These are phyloP conservation scores for Caracal caracal DNA, from an alignment of 2,113 vertebrate genomes.

Conservation along the genomic window DNA sequence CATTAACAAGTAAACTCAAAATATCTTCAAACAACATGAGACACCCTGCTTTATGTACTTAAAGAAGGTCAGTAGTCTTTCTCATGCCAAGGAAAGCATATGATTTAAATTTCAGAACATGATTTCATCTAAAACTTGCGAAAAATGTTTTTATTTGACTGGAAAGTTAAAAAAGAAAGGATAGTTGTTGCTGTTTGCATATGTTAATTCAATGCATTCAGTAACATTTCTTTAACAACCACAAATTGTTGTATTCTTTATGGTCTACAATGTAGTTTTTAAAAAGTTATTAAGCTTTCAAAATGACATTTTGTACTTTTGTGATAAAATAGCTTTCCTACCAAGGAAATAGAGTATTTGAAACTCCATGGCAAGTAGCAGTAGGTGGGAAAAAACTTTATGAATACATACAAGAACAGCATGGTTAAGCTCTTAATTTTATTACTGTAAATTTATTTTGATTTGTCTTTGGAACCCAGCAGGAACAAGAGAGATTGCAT, in stretches of 20 bases:
- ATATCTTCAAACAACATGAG: conserved; percentile 54
- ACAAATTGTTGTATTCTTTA: conserved; percentile 8
- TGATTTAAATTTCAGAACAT: conserved; percentile 61
- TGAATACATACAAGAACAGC: conserved; percentile 62
- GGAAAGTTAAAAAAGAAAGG: neutral
- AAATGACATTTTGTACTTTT: neutral
- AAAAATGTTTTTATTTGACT: conserved; percentile 40
- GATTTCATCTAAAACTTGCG: conserved; percentile 58
- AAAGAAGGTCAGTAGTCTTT: conserved; percentile 40
- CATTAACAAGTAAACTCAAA: conserved; percentile 42
- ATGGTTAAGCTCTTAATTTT: conserved; percentile 81
- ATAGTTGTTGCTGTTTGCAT: neutral
- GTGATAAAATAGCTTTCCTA: conserved; percentile 48
- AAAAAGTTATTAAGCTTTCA: neutral
- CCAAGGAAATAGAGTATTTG: neutral
- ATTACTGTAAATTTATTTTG: conserved; percentile 83
- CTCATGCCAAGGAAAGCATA: conserved; percentile 5
- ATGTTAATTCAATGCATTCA: conserved; percentile 24
- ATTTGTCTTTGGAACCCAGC: conserved; percentile 78
- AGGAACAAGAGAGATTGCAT: conserved; percentile 58
- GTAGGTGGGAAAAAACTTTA: neutral
- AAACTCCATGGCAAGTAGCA: conserved; percentile 46
- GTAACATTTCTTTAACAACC: conserved; percentile 35
- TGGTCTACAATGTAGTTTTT: neutral
- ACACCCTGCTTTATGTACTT: conserved; percentile 25